phyloP scores from a whole-genome alignment of 2,113 vertebrate genomes.

The Phylloscopus trochiloides region DNA sequence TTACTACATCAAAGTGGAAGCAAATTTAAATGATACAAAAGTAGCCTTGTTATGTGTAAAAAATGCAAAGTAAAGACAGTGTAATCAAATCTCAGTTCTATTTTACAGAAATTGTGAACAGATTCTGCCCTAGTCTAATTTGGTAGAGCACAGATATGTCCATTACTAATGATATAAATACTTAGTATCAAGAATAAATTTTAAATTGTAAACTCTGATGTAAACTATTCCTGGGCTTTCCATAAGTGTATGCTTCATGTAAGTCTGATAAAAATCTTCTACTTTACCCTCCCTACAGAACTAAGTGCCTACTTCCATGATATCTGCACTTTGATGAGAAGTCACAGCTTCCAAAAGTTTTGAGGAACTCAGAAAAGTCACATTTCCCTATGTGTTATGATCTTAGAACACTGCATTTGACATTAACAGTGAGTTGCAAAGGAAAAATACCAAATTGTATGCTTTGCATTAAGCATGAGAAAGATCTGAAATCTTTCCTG shows the following conservation, averaged over 20 bases:
- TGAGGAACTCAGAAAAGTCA: not conserved
- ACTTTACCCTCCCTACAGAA: not conserved
- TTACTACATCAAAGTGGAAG: constrained; percentile 15
- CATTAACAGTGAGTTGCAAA: not conserved
- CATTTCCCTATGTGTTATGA: not conserved
- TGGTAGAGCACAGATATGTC: not conserved
- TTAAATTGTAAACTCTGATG: not conserved
- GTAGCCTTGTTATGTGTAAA: not conserved
- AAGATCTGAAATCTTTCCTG: not conserved
- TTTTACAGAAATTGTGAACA: not conserved
- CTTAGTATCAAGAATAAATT: not conserved
- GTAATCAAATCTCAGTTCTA: not conserved
- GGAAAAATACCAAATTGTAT: not conserved
- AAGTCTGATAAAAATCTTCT: not conserved
- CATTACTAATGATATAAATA: not conserved
- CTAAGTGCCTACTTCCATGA: not conserved
- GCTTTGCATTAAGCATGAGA: not conserved
- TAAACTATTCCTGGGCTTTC: not conserved
- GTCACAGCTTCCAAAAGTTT: not conserved
- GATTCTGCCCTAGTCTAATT: not conserved
- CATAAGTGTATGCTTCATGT: not conserved
- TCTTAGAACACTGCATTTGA: not conserved
- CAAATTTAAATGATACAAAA: not conserved
- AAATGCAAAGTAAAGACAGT: not conserved
- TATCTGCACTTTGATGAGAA: not conserved